Base-by-base conservation (phyloP, 2,113 vertebrate genomes). In the Sclerurus mexicanus region DNA sequence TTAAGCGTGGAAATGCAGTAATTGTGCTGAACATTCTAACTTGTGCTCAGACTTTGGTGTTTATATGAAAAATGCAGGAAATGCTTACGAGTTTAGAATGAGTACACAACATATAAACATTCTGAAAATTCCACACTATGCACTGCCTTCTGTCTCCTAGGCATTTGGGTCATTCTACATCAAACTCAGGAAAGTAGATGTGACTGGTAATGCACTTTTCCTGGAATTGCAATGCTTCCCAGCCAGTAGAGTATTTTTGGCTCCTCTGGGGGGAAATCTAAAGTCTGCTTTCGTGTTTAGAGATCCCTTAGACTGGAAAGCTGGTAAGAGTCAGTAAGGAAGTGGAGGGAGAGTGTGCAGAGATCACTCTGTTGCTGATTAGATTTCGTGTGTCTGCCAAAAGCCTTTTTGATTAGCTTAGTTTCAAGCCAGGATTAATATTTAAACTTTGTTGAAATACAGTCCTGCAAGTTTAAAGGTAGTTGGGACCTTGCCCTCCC, bases 381-480 rank as follows among this genome's bases (percentile, higher is more conserved):
- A 47, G 16, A 33, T 47, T 85, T 75, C 28, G 49, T 64, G 15
- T 35, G 6, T 31, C 16, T 91, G 55, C 59, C 31, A 46, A 30
- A 84, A 90, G 27, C 27, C 14, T 79, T 52, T 55, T 55, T 90
- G 52, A 62, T 63, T 3, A 22, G 39, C 53, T 95, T 84, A 28
- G 77, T 69, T 81, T 86, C 76, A 72, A 60, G 18, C 14, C 44
- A 56, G 20, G 60, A 64, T 95, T 95, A 94, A 78, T 97, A 63
- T 78, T 91, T 89, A 88, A 96, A 52, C 90, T 20, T 77, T 0
- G 14, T 23, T 86, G 42, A 85, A 74, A 47, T 71, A 37, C 1
- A 72, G 31, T 84, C 15, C 55, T 31, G 13, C 11, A 44, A 20
- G 39, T 86, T 83, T 67, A 63, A 77, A 90, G 27, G 27, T 77